These are phyloP conservation scores for Nysson spinosus DNA, from an alignment of 2,888 invertebrate species.

Conservation along the genomic window DNA sequence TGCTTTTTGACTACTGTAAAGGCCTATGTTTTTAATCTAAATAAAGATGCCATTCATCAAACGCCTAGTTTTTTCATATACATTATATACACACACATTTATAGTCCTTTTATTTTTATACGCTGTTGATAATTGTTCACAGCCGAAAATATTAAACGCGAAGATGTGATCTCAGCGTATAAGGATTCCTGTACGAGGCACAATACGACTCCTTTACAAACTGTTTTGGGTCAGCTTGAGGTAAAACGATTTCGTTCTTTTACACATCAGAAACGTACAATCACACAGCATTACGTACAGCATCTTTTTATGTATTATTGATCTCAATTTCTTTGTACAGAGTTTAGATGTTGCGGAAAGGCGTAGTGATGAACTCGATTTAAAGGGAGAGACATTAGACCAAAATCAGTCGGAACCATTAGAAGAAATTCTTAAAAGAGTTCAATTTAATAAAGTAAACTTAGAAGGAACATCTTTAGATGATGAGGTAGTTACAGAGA, in stretches of 20 bases:
- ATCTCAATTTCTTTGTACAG: conserved; percentile 54
- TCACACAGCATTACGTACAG: no score
- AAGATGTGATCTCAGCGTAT: conserved; percentile 87
- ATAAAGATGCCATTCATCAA: background rate
- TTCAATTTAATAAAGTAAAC: conserved; percentile 85
- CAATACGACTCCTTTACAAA: conserved; percentile 83
- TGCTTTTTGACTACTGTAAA: conserved; percentile 6
- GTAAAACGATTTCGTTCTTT: conserved; percentile 75
- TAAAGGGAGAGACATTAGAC: conserved; percentile 82
- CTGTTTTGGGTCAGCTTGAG: conserved; percentile 86
- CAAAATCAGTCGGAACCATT: conserved; percentile 87
- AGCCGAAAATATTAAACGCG: conserved; percentile 83
- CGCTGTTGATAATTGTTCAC: conserved; percentile 71
- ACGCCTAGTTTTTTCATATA: conserved; percentile 14
- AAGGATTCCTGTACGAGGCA: conserved; percentile 86
- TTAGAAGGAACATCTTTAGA: conserved; percentile 84
- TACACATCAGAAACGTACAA: no score
- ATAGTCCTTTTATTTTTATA: conserved; percentile 5
- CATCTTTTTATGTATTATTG: background rate
- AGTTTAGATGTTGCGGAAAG: conserved; percentile 75
- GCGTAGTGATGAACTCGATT: conserved; percentile 81
- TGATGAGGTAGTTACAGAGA: conserved; percentile 82
- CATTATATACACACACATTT: no score
- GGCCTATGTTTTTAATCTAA: conserved; percentile 6
- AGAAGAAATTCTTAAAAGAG: conserved; percentile 89